Percentiles rank a stretch among this genome's conserved stretches.
These are phyloP conservation scores for Brachyhypopomus occidentalis DNA, from an alignment of 2,113 vertebrate genomes.

Conservation along the genomic window DNA sequence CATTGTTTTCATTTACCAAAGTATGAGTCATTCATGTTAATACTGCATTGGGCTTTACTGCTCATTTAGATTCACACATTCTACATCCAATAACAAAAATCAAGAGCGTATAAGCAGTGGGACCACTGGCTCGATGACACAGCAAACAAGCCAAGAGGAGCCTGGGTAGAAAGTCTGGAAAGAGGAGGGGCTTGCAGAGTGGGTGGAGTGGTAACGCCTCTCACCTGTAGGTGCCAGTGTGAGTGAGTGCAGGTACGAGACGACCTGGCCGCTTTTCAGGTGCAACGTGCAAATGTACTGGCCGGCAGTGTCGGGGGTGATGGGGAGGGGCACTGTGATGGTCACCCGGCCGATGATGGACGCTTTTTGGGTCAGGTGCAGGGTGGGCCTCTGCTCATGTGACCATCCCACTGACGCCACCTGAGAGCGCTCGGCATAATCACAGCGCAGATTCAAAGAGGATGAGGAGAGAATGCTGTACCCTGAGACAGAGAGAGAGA, in stretches of 20 bases:
- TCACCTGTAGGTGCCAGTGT: conserved; percentile 48
- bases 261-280: conserved; percentile 61
- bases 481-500: conserved; percentile 57
- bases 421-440: conserved; percentile 58
- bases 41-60: no score
- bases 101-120: no score
- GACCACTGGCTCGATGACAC: no score
- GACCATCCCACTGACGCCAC: conserved; percentile 59
- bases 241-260: conserved; percentile 55
- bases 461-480: not conserved
- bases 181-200: no score
- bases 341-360: conserved; percentile 52
- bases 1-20: no score
- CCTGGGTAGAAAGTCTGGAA: no score
- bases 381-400: conserved; percentile 59
- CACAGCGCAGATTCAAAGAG: conserved; percentile 61
- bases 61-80: no score
- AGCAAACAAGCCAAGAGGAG: no score
- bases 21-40: no score
- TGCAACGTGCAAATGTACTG: conserved; percentile 72
- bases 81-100: no score
- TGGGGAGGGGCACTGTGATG: conserved; percentile 59
- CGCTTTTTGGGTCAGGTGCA: not conserved
- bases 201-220: not conserved
- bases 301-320: conserved; percentile 63